Conservation (phyloP, 1,140 invertebrate species). For the Telenomus remus region DNA sequence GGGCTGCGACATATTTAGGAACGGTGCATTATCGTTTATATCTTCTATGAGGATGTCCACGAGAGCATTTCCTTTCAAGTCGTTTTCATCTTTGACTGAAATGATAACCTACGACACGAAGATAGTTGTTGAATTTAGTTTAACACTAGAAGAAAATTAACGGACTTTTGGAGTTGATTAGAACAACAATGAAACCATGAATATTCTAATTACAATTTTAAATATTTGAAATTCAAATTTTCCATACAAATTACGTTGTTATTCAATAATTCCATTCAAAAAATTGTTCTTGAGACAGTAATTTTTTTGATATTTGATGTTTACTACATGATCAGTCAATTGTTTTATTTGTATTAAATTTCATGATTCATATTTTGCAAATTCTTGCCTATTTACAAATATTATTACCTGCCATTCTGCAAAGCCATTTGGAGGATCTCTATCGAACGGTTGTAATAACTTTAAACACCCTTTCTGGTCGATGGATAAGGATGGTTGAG, state of each 20-base stretch:
- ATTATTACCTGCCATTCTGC: constrained; percentile 79
- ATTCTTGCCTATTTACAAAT: not conserved
- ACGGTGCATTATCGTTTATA: constrained; percentile 93
- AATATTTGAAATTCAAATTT: too few relatives aligned
- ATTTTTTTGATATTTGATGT: too few relatives aligned
- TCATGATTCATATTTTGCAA: too few relatives aligned
- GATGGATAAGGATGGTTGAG: constrained; percentile 82
- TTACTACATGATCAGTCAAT: too few relatives aligned
- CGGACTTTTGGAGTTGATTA: too few relatives aligned
- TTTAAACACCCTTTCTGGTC: constrained; percentile 84
- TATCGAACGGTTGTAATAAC: constrained; percentile 86
- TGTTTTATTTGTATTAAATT: constrained; percentile 1
- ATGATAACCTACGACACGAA: constrained; percentile 73
- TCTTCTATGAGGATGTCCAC: constrained; percentile 86
- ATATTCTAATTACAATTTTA: too few relatives aligned
- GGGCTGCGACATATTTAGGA: constrained; percentile 84
- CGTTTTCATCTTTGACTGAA: constrained; percentile 87
- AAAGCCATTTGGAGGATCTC: constrained; percentile 89
- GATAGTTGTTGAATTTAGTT: too few relatives aligned
- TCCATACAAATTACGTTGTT: too few relatives aligned
- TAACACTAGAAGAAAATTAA: too few relatives aligned
- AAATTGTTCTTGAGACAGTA: too few relatives aligned
- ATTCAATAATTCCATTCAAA: too few relatives aligned
- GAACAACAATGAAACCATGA: too few relatives aligned
- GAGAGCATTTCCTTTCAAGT: constrained; percentile 80